A percentile compares a stretch with the other conserved stretches of the same genome.
phyloP scores from a whole-genome alignment of 2,888 invertebrate genomes.

The Laspeyria flexula region DNA sequence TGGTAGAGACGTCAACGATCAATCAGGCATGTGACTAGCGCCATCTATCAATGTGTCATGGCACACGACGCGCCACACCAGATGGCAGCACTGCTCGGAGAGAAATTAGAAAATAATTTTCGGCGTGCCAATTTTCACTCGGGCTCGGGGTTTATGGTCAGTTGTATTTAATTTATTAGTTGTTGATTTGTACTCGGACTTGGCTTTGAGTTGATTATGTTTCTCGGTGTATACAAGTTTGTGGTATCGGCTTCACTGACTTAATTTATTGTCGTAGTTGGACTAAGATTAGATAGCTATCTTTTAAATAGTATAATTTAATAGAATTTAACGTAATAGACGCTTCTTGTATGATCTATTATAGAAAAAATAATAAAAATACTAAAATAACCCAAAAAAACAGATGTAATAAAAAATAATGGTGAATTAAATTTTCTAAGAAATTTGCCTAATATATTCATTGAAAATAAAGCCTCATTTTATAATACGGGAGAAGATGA shows the following conservation, averaged over 20 bases:
- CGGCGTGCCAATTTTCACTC: conserved; percentile 44
- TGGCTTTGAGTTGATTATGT: neutral
- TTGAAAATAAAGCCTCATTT: conserved; percentile 51
- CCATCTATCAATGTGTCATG: conserved; percentile 82
- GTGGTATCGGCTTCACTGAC: neutral
- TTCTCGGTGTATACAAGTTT: neutral
- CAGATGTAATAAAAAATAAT: conserved; percentile 35
- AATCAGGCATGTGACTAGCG: conserved; percentile 77
- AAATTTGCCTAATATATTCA: conserved; percentile 52
- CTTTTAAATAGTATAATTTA: too few relatives aligned
- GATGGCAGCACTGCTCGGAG: conserved; percentile 75
- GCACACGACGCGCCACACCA: conserved; percentile 66
- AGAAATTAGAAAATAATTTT: conserved; percentile 81
- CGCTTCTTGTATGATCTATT: neutral
- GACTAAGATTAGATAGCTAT: neutral
- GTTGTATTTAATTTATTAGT: conserved; percentile 20
- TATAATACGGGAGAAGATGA: conserved; percentile 57
- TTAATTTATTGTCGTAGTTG: conserved; percentile 4
- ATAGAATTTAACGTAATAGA: too few relatives aligned
- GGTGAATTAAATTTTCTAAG: conserved; percentile 41
- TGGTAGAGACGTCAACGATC: conserved; percentile 75
- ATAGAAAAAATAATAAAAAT: conserved; percentile 13
- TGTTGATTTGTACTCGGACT: conserved; percentile 6
- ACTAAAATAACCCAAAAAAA: conserved; percentile 25
- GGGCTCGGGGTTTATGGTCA: conserved; percentile 21